Base-by-base conservation (phyloP, 2,113 vertebrate species). In the Macrotis lagotis region DNA sequence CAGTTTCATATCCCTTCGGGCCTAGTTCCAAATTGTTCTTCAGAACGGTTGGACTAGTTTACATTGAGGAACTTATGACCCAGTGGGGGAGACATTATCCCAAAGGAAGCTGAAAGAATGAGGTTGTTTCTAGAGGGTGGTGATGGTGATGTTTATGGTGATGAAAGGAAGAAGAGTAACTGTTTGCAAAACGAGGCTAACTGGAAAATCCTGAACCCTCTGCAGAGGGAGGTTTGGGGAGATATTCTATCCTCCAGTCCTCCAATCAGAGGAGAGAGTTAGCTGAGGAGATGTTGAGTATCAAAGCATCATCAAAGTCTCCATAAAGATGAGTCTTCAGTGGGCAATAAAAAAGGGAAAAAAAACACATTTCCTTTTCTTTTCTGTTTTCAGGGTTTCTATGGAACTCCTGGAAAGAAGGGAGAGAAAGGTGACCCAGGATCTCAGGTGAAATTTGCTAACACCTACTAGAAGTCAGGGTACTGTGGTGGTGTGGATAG, bases 381-480 rank as follows among this genome's bases (percentile, higher is more conserved):
- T 91, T 16, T 93, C 59, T 83, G 90, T 90, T 74, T 95, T 90
- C 74, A 98, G 98, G 98, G 98, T 47, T 89, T 93, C 59, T 94
- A 3, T 52, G 98, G 98, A 90, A 24, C 94, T 96, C 94, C 96
- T 66, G 98, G 98, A 0, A 22, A 31, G 90, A 97, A 96, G 4
- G 98, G 98, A 91, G 97, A 97, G 83, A 97, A 96, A 66, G 98
- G 98, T 51, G 95, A 98, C 25, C 51, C 47, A 50, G 98, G 98
- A 51, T 96, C 92, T 51, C 98, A 98, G 97, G 98, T 98, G 96
- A 97, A 25, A 52, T 74, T 88, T 94, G 55, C 90, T 25, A 31
- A 1, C 83, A 93, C 47, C 9, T 95, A 3, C 31, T 48, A 95
- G 74, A 50, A 92, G n/a, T 83, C n/a, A 83, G 59, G 47, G 92